A percentile compares a stretch with the other conserved stretches of the same genome.
phyloP scores from a whole-genome alignment of 1,140 invertebrate species.

The Agrilus planipennis region DNA sequence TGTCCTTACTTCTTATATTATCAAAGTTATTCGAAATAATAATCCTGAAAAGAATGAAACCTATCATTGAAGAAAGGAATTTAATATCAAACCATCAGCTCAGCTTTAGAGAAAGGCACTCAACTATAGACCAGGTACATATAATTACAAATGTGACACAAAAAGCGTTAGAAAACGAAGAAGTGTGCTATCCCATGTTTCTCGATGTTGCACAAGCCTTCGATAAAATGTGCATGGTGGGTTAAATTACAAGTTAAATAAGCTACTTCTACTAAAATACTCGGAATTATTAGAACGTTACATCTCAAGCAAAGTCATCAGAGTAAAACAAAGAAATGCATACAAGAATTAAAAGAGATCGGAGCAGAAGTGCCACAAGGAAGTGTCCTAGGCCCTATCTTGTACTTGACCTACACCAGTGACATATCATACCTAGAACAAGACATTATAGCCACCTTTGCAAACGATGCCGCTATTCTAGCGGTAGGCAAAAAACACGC shows the following conservation, averaged over 20 bases:
- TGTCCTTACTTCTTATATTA: conserved; percentile 24
- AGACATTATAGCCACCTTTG: conserved; percentile 20
- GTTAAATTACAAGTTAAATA: too few relatives aligned
- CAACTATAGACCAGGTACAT: conserved; percentile 9
- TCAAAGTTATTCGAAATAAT: conserved; percentile 28
- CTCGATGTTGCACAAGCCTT: conserved; percentile 24
- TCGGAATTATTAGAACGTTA: too few relatives aligned
- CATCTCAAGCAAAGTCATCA: conserved; percentile 15
- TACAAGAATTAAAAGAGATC: conserved; percentile 14
- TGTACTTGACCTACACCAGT: conserved; percentile 23
- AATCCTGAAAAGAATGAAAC: conserved; percentile 23
- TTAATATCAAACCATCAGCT: conserved; percentile 6
- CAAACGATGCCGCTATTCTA: conserved; percentile 21
- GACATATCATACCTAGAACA: conserved; percentile 17
- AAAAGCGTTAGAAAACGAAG: conserved; percentile 9
- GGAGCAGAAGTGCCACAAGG: conserved; percentile 27
- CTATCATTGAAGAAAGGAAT: conserved; percentile 7
- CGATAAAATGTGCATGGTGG: conserved; percentile 26
- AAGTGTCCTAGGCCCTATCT: conserved; percentile 23
- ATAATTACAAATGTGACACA: conserved; percentile 10
- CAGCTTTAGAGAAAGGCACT: conserved; percentile 9
- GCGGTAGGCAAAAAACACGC: conserved; percentile 3
- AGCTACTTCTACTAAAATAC: too few relatives aligned
- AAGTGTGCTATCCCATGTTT: conserved; percentile 16
- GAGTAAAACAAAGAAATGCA: conserved; percentile 19